These are phyloP conservation scores for Brachyrhaphis roseni DNA, from an alignment of 2,797 vertebrate species.

Conservation along the genomic window DNA sequence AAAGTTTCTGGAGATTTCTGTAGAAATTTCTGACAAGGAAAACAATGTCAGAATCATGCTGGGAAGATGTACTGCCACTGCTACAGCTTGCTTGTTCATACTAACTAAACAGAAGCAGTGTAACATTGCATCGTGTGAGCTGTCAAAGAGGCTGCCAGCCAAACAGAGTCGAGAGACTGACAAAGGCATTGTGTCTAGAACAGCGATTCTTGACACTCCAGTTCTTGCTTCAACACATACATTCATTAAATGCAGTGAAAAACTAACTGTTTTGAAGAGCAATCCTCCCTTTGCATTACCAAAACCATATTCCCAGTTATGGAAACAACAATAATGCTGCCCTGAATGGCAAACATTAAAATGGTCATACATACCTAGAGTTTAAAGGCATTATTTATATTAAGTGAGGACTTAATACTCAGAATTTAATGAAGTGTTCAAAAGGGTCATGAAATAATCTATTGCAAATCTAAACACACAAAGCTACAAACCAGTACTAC, in stretches of 20 bases:
- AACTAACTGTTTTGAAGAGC: neutral
- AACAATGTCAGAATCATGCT: neutral
- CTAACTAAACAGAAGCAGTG: slow-evolving; percentile 2
- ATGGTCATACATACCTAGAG: neutral
- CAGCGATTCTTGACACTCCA: neutral
- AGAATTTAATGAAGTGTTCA: neutral
- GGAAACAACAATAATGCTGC: too few relatives aligned
- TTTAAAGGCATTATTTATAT: neutral
- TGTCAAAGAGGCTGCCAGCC: neutral
- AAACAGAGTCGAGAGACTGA: neutral
- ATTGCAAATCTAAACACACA: neutral
- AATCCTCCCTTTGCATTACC: neutral
- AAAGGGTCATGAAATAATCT: neutral
- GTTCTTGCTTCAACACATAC: neutral
- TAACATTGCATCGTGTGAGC: neutral
- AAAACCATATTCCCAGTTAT: neutral
- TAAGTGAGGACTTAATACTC: neutral
- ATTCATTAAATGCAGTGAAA: neutral
- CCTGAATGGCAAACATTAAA: neutral
- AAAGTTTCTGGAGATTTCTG: neutral
- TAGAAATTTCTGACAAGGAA: neutral
- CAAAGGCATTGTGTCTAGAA: neutral
- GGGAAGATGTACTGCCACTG: neutral
- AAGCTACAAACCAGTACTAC: neutral
- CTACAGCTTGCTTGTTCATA: neutral